Percentiles rank a stretch among this genome's conserved stretches.
phyloP scores from a whole-genome alignment of 2,113 vertebrate genomes.

The Eclectus roratus region DNA sequence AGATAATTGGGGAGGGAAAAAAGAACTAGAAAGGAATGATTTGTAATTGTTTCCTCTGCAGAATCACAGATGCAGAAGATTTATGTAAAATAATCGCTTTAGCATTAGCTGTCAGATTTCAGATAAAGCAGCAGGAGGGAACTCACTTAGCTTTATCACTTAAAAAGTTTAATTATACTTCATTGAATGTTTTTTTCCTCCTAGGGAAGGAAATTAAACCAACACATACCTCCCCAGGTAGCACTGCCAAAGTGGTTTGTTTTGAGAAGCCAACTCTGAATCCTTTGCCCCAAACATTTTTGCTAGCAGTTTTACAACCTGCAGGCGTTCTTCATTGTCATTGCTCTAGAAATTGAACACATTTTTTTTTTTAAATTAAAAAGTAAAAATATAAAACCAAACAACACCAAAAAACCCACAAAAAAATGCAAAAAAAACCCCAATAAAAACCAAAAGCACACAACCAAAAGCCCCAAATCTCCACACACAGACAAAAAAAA shows the following conservation, averaged over 20 bases:
- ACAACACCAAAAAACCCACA: not conserved
- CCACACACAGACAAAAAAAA: not conserved
- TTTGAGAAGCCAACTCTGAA: constrained; percentile 94
- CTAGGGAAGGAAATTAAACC: not conserved
- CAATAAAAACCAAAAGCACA: not conserved
- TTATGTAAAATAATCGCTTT: not conserved
- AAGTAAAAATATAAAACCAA: not conserved
- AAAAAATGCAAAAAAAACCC: no score
- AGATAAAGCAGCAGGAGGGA: not conserved
- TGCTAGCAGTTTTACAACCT: constrained; percentile 96
- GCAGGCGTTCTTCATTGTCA: constrained; percentile 97
- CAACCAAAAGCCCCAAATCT: not conserved
- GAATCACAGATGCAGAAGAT: not conserved
- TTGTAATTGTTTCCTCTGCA: not conserved
- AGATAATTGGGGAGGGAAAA: not conserved
- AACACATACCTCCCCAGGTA: constrained; percentile 92
- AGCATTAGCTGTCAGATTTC: not conserved
- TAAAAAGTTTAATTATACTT: not conserved
- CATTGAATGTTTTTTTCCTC: not conserved
- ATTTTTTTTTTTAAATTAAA: not conserved
- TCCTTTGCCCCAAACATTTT: constrained; percentile 99
- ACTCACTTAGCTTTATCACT: not conserved
- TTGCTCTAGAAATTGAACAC: constrained; percentile 85
- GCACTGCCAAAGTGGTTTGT: constrained; percentile 99
- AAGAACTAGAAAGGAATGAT: not conserved